Base-by-base conservation (phyloP, 2,888 invertebrate genomes). In the Brenthis ino region DNA sequence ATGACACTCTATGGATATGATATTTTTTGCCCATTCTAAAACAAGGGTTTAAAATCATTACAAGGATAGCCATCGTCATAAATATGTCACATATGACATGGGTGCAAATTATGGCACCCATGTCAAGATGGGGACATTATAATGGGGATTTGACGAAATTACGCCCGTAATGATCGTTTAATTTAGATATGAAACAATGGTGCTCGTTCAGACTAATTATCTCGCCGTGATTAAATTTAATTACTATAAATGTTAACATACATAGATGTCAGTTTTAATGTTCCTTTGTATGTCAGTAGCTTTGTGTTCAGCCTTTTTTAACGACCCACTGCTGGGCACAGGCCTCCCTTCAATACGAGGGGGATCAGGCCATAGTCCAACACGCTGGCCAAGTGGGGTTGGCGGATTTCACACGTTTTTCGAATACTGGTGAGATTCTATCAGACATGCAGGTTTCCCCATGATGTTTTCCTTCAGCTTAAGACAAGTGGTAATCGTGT, bases 91-190 rank as follows among this genome's bases (percentile, higher is more conserved):
- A 68, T 72, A 72, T 76, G 77, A 77, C 77, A 77, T 71, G 77
- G 77, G 77, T 76, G 76, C 71, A 74, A 76, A 77, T 76, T 76
- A 76, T 77, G 68, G 67, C 68, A 74, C 77, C 77, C 77, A 71
- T 74, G 74, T 77, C 77, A 77, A 72, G 72, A 73, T 74, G 63
- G 55, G 67, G 16, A 33, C 16, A n/a, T 53, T 57, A 70, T 68
- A 61, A 68, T 64, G 64, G 70, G 48, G 65, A 66, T 70, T 68
- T 70, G 57, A 66, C 56, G 37, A 68, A 65, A 68, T 66, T 70
- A 68, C 68, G 69, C 56, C 61, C 55, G 64, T 72, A 66, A 69
- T 69, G 48, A 68, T 72, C 65, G 66, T 72, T 72, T 72, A 64
- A 72, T 70, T 67, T 70, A 70, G 64, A 67, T 70, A 71, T 28